Conservation (phyloP, 2,888 invertebrate genomes). For the Melanostoma mellinum region DNA sequence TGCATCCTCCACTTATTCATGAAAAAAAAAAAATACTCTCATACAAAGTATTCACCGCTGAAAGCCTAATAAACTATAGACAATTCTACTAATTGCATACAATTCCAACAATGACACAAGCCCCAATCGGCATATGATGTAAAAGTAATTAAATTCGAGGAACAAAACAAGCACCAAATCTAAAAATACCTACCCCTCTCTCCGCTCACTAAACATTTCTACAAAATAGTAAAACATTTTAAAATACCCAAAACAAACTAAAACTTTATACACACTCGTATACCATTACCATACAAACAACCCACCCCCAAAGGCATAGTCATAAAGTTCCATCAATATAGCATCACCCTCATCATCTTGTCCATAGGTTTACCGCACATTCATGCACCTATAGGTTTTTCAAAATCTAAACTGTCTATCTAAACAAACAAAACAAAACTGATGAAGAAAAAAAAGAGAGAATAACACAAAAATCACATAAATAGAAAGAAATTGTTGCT, state of each 20-base stretch:
- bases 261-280: neutral
- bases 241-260: constrained; percentile 19
- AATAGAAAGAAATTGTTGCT: constrained; percentile 25
- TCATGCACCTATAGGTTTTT: neutral
- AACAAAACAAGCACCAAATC: constrained; percentile 19
- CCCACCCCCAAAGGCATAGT: neutral
- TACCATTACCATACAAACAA: neutral
- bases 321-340: neutral
- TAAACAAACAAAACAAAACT: constrained; percentile 27
- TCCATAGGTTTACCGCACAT: too few relatives aligned
- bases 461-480: constrained; percentile 4
- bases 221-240: constrained; percentile 29
- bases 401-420: constrained; percentile 14
- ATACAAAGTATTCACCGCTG: neutral
- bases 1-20: too few relatives aligned
- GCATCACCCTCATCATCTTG: too few relatives aligned
- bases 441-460: constrained; percentile 32
- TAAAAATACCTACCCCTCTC: constrained; percentile 21
- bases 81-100: constrained; percentile 47
- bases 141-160: constrained; percentile 48
- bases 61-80: constrained; percentile 43
- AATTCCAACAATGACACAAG: constrained; percentile 48
- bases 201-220: constrained; percentile 4
- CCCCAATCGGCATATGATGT: constrained; percentile 48
- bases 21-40: neutral